Base-by-base conservation (phyloP, 2,797 vertebrate genomes). In the Selene dorsalis region DNA sequence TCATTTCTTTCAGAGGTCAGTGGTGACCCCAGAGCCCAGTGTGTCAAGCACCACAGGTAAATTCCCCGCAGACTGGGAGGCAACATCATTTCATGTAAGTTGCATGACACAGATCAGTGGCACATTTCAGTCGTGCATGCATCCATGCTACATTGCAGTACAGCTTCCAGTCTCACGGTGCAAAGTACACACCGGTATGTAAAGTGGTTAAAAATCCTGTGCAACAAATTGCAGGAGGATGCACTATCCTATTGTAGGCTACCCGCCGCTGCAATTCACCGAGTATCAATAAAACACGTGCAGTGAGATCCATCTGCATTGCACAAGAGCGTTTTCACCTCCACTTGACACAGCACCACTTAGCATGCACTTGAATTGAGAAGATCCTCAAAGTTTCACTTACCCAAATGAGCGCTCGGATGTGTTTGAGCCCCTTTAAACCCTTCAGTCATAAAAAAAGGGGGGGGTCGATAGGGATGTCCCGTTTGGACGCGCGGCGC, bases 301-400 rank as follows among this genome's bases (percentile, higher is more conserved):
- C 70, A 47, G 6, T 4, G 28, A 24, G 5, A 56, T 56, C 35
- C 52, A 45, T 59, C 73, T 75, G 79, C 83, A 80, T 1, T 57
- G 79, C 77, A 75, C 75, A 10, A 12, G 14, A 61, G 41, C 60
- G 5, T 22, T 0, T 9, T 22, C 39, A 2, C 53, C 26, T 57
- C 4, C 3, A 53, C 66, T 80, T 4, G 48, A 3, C 78, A 26
- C 67, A 16, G 3, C 65, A 17, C 1, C 22, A 35, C 32, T 35
- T 35, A 8, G 32, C 67, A 6, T 4, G 26, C 55, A 12, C 2
- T 43, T 0, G 4, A 47, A 18, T 20, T 2, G 2, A 32, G 14
- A 38, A 16, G 24, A 75, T 73, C 13, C 28, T 48, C 75, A 89
- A 93, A 93, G 87, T 93, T 92, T 84, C 61, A 89, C 92, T 91